Evolutionary conservation across 2,113 vertebrate species (phyloP).

Genomic region (Psammodynastes pulverulentus): DNA sequence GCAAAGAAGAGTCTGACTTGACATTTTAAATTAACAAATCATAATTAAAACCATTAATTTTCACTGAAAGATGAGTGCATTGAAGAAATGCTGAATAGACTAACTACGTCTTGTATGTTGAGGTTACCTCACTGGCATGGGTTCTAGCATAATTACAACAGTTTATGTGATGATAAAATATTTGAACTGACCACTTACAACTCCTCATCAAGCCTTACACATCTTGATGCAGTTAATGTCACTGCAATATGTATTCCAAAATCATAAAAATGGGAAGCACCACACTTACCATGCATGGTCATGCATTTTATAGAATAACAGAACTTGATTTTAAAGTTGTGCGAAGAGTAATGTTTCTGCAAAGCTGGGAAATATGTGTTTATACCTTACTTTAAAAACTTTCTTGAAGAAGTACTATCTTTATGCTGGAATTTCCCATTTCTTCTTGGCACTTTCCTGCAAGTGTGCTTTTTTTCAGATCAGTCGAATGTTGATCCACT

Average conservation of each 20-base stretch:
- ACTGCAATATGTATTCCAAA: not conserved
- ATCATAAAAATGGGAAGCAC: not conserved
- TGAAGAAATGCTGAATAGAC: not conserved
- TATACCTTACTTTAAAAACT: not conserved
- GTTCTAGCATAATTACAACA: not conserved
- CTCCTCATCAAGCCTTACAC: slow-evolving; percentile 1
- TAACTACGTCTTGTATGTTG: not conserved
- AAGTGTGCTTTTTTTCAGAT: not conserved
- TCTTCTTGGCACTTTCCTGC: not conserved
- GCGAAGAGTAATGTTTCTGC: not conserved
- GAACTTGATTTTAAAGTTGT: not conserved
- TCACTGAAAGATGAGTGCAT: not conserved
- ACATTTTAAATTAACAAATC: not conserved
- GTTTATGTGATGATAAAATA: not conserved
- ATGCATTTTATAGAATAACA: slow-evolving; percentile 16
- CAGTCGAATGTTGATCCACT: not conserved
- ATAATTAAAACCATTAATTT: not conserved
- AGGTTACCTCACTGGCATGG: not conserved
- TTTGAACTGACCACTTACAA: slow-evolving; percentile 22
- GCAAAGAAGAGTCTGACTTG: not conserved
- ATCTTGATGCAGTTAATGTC: slow-evolving; percentile 22
- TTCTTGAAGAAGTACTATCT: slow-evolving; percentile 12
- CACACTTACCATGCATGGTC: not conserved
- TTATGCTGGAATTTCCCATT: not conserved
- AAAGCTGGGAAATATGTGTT: slow-evolving; percentile 17